Percentiles rank a stretch among this genome's conserved stretches.
Evolutionary conservation across 2,113 vertebrate species (phyloP).

Genomic region (Amphiprion percula): DNA sequence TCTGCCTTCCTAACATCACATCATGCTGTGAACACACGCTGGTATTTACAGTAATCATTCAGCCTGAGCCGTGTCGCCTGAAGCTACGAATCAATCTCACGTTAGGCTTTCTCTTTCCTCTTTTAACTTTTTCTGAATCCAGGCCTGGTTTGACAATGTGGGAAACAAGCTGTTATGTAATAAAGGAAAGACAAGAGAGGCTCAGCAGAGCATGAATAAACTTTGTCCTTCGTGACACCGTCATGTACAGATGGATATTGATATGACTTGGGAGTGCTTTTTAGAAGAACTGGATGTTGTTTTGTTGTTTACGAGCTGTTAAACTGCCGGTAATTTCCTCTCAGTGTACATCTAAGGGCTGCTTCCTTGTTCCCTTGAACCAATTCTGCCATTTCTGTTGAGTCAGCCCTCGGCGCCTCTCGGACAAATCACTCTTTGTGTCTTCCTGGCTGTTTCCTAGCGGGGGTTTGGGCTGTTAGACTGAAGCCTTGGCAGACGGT

Average conservation of each 20-base stretch:
- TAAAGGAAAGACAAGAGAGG: constrained; percentile 1
- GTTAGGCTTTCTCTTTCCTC: constrained; percentile 9
- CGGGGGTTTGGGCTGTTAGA: constrained; percentile 44
- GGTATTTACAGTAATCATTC: neutral
- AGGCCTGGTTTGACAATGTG: neutral
- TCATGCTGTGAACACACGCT: constrained; percentile 8
- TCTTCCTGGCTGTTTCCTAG: constrained; percentile 43
- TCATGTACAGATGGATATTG: constrained; percentile 5
- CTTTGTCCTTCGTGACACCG: neutral
- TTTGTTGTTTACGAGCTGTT: neutral
- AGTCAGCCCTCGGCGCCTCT: constrained; percentile 59
- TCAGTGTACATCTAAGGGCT: neutral
- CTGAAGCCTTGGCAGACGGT: constrained; percentile 47
- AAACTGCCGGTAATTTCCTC: constrained; percentile 17
- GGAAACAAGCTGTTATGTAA: constrained; percentile 13
- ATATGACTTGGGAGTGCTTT: neutral
- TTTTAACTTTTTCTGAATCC: constrained; percentile 3
- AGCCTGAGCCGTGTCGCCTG: neutral
- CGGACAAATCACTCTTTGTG: constrained; percentile 68
- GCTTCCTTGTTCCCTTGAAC: constrained; percentile 57
- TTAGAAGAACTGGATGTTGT: neutral
- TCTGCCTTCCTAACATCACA: constrained; percentile 14
- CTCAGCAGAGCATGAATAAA: neutral
- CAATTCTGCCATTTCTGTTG: constrained; percentile 50
- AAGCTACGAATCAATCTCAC: constrained; percentile 2